These are phyloP conservation scores for Xestia xanthographa DNA, from an alignment of 2,888 invertebrate genomes.

Conservation along the genomic window DNA sequence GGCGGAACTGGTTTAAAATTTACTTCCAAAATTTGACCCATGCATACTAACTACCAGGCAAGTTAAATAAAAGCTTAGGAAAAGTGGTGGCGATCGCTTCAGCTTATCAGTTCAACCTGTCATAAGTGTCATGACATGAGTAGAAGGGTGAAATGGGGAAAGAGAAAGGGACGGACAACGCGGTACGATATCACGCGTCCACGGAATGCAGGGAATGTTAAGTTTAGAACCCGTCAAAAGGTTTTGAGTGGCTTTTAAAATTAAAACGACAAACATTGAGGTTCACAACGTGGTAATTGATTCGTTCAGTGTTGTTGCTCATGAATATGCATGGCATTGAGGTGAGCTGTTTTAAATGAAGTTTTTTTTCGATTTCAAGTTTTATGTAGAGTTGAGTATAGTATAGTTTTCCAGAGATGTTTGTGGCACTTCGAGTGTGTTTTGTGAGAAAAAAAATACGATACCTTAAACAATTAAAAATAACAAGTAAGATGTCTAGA, in stretches of 20 bases:
- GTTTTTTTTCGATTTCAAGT: neutral
- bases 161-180: constrained; percentile 75
- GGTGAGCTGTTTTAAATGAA: constrained; percentile 8
- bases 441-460: neutral
- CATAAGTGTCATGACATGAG: constrained; percentile 68
- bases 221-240: constrained; percentile 84
- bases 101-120: constrained; percentile 72
- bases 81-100: constrained; percentile 64
- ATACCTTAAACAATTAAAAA: constrained; percentile 6
- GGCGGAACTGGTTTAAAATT: too few relatives aligned
- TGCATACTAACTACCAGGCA: too few relatives aligned
- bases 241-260: constrained; percentile 85
- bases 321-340: constrained; percentile 52
- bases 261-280: constrained; percentile 87
- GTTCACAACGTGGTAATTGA: constrained; percentile 79
- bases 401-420: neutral
- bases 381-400: neutral
- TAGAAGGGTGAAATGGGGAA: constrained; percentile 73
- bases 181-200: constrained; percentile 79
- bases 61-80: too few relatives aligned
- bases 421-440: rapidly evolving
- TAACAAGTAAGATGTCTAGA: constrained; percentile 4
- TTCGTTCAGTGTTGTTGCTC: constrained; percentile 72
- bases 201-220: constrained; percentile 85
- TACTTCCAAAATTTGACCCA: too few relatives aligned